Evolutionary conservation across 2,113 vertebrate species (phyloP).

Genomic region (Collichthys lucidus): DNA sequence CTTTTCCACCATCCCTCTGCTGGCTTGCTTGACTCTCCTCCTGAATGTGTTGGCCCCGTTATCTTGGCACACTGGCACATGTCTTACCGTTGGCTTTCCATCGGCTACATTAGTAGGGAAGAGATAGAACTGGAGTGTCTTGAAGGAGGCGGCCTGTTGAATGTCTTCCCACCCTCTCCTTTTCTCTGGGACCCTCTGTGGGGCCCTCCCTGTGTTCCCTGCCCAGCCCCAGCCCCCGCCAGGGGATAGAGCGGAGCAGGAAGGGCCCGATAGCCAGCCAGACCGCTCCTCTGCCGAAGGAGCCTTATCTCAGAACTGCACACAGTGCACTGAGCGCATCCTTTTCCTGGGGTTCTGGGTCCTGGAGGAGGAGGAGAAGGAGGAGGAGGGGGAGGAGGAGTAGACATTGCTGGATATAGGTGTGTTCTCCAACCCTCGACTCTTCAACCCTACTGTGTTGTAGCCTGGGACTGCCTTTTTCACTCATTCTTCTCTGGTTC

Average conservation of each 20-base stretch:
- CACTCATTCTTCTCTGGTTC: constrained; percentile 18
- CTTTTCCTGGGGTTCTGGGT: constrained; percentile 92
- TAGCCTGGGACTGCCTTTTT: constrained; percentile 29
- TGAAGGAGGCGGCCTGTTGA: constrained; percentile 79
- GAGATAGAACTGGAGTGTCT: constrained; percentile 74
- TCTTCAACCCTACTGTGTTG: constrained; percentile 39
- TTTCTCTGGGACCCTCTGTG: constrained; percentile 74
- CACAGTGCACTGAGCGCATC: constrained; percentile 92
- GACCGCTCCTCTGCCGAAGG: constrained; percentile 84
- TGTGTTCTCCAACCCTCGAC: constrained; percentile 65
- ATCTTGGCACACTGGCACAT: constrained; percentile 60
- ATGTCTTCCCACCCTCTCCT: constrained; percentile 74
- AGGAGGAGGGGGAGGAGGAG: constrained; percentile 57
- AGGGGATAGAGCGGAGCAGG: constrained; percentile 88
- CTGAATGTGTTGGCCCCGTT: constrained; percentile 70
- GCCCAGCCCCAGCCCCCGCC: constrained; percentile 75
- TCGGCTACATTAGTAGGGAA: constrained; percentile 64
- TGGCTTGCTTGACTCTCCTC: constrained; percentile 57
- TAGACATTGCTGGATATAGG: constrained; percentile 67
- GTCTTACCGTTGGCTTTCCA: constrained; percentile 51
- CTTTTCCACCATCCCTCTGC: constrained; percentile 44
- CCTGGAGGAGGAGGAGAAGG: constrained; percentile 56
- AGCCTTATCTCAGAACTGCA: constrained; percentile 94
- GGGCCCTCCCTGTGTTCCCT: constrained; percentile 77
- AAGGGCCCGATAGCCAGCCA: constrained; percentile 95